phyloP scores from a whole-genome alignment of 2,113 vertebrate genomes.

The Donacobius atricapilla region DNA sequence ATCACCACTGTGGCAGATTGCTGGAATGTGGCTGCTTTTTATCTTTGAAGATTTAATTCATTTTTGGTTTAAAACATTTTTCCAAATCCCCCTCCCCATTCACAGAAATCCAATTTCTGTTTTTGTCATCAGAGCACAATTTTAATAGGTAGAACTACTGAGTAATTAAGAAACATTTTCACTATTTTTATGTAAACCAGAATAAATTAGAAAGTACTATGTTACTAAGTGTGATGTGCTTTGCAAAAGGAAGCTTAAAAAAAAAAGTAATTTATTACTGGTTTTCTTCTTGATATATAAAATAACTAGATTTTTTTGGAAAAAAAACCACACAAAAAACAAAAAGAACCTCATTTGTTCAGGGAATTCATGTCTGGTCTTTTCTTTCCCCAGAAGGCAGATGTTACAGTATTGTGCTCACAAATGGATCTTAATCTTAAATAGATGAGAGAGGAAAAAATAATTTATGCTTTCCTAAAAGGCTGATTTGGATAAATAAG shows the following conservation, averaged over 20 bases:
- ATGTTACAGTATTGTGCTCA: background rate
- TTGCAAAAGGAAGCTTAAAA: background rate
- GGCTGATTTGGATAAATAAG: conserved; percentile 12
- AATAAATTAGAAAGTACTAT: background rate
- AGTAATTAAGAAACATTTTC: conserved; percentile 10
- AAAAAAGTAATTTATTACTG: background rate
- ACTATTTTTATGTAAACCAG: background rate
- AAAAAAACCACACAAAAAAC: background rate
- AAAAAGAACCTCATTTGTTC: background rate
- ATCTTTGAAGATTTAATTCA: background rate
- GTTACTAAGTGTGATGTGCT: background rate
- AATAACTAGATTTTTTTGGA: background rate
- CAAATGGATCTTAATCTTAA: conserved; percentile 9
- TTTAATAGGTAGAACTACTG: background rate
- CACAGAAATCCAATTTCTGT: background rate
- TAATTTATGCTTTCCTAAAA: background rate
- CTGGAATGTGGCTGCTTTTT: background rate
- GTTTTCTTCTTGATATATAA: background rate
- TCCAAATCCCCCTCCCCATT: background rate
- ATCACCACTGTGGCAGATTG: background rate
- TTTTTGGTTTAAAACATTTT: background rate
- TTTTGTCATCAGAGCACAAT: background rate
- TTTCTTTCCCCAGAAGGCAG: background rate
- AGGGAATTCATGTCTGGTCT: background rate
- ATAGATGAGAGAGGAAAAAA: background rate